phyloP scores from a whole-genome alignment of 2,113 vertebrate species.

The Buteo buteo region DNA sequence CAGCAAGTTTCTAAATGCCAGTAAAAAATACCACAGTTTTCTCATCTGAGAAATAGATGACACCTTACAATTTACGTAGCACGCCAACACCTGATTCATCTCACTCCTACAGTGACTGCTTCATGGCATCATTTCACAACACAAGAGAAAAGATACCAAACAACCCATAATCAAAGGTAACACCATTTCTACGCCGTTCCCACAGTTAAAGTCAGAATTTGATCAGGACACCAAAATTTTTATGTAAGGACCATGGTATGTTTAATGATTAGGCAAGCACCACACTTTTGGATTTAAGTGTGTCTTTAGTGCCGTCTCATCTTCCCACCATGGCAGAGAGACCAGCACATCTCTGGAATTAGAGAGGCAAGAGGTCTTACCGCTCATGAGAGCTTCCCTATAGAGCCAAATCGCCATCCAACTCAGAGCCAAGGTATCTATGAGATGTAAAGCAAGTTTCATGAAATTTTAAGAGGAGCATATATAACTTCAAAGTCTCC shows the following conservation, averaged over 20 bases:
- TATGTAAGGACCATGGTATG: rapidly evolving
- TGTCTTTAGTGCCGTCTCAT: neutral
- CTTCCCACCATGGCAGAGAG: neutral
- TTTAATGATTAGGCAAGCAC: neutral
- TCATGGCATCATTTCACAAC: neutral
- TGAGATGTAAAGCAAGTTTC: rapidly evolving
- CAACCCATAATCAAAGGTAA: rapidly evolving
- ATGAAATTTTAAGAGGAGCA: neutral
- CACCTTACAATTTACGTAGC: neutral
- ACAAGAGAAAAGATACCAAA: neutral
- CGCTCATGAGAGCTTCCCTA: neutral
- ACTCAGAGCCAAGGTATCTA: neutral
- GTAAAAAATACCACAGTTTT: neutral
- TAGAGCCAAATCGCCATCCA: neutral
- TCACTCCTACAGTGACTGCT: neutral
- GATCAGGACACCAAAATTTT: neutral
- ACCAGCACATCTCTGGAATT: neutral
- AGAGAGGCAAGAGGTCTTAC: neutral
- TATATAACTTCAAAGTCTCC: neutral
- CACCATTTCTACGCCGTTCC: rapidly evolving
- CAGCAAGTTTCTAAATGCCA: neutral
- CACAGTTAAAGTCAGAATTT: rapidly evolving
- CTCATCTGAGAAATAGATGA: neutral
- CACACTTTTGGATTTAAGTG: rapidly evolving
- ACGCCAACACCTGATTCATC: neutral